Percentiles rank a stretch among this genome's conserved stretches.
Conservation (phyloP, 2,113 vertebrate genomes). For the Aythya baeri region DNA sequence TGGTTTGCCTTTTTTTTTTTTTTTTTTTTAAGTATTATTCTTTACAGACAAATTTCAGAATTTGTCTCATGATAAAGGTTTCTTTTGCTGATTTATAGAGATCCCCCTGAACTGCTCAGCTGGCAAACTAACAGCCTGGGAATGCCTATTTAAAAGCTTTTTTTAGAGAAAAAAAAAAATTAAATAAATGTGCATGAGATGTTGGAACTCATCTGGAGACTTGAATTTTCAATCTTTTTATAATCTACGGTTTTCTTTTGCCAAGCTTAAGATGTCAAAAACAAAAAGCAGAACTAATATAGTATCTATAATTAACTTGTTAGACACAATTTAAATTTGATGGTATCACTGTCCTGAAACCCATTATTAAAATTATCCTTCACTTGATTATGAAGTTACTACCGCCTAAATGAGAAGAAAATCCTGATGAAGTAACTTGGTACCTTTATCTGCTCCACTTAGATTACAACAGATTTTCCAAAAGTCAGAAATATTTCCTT, state of each 20-base stretch:
- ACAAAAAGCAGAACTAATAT: conserved; percentile 21
- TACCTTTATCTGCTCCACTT: not conserved
- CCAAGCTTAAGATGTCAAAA: conserved; percentile 42
- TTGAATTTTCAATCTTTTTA: conserved; percentile 25
- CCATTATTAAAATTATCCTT: conserved; percentile 3
- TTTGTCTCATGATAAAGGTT: not conserved
- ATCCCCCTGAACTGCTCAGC: not conserved
- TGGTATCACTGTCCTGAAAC: conserved; percentile 13
- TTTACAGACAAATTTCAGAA: not conserved
- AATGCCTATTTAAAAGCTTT: conserved; percentile 18
- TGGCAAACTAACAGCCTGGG: not conserved
- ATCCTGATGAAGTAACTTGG: not conserved
- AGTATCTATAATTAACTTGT: conserved; percentile 45
- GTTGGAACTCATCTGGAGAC: not conserved
- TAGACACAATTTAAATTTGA: conserved; percentile 2
- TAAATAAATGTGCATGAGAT: not conserved
- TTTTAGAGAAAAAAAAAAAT: not conserved
- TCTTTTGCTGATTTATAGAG: not conserved
- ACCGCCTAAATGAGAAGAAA: not conserved
- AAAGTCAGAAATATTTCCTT: not conserved
- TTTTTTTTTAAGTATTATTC: not conserved
- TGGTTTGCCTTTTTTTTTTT: too few species aligned
- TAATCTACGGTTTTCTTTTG: conserved; percentile 16
- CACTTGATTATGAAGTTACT: not conserved
- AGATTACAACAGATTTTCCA: not conserved